Percentiles rank a stretch among this genome's conserved stretches.
These are phyloP conservation scores for Delphinus delphis DNA, from an alignment of 2,113 vertebrate species.

Conservation along the genomic window DNA sequence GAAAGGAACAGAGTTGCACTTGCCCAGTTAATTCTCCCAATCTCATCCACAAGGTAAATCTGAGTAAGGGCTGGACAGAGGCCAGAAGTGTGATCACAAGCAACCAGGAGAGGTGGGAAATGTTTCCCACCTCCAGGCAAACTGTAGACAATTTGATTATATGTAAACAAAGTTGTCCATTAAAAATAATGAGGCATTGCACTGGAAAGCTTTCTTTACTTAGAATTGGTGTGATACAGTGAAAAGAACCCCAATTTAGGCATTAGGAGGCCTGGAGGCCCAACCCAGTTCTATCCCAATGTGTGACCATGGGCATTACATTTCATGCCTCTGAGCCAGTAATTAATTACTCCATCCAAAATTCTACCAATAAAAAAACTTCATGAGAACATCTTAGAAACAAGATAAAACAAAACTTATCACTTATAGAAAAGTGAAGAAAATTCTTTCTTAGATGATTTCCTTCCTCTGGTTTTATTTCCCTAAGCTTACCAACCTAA, in stretches of 20 bases:
- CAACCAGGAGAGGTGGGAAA: neutral
- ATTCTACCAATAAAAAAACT: slow-evolving; percentile 16
- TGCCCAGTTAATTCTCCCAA: neutral
- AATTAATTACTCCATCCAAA: neutral
- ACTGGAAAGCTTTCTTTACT: neutral
- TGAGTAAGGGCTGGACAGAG: neutral
- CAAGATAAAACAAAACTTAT: neutral
- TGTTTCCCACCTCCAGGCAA: neutral
- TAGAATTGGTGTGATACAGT: neutral
- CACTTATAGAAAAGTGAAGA: neutral
- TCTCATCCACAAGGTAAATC: neutral
- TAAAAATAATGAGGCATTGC: neutral
- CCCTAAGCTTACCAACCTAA: neutral
- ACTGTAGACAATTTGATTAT: neutral
- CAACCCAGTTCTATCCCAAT: neutral
- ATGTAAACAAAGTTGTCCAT: neutral
- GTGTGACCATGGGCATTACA: neutral
- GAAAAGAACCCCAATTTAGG: neutral
- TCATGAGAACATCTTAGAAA: neutral
- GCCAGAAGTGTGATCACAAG: neutral
- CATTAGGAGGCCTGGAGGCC: neutral
- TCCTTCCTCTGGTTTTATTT: slow-evolving; percentile 40
- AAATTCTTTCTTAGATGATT: neutral
- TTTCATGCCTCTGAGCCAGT: slow-evolving; percentile 13
- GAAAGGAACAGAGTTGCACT: neutral